A percentile compares a stretch with the other conserved stretches of the same genome.
These are phyloP conservation scores for Clostera curtula DNA, from an alignment of 2,888 invertebrate species.

Conservation along the genomic window DNA sequence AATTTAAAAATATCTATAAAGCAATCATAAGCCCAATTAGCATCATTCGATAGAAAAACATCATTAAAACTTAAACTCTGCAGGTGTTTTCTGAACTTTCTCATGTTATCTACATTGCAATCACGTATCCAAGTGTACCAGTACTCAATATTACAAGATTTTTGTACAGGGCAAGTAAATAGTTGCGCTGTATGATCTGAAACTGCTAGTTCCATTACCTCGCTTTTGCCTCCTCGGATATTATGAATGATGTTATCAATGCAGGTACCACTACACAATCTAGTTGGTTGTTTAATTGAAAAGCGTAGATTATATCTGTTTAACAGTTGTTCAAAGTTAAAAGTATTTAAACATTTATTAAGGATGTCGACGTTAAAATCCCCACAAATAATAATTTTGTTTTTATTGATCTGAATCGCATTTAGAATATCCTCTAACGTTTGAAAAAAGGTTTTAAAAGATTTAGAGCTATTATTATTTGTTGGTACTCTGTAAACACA, in stretches of 20 bases:
- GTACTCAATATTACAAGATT: not conserved
- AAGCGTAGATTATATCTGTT: not conserved
- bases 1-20: conserved; percentile 2
- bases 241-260: conserved; percentile 2
- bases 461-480: no score
- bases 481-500: no score
- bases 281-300: not conserved
- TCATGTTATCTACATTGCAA: conserved; percentile 1
- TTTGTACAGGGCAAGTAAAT: conserved; percentile 1
- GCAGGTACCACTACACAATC: not conserved
- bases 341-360: not conserved
- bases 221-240: not conserved
- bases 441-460: no score
- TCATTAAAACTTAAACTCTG: conserved; percentile 1
- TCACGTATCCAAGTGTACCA: conserved; percentile 1
- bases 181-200: conserved; percentile 2
- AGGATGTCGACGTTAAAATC: conserved; percentile 2
- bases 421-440: no score
- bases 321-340: conserved; percentile 1
- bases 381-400: not conserved
- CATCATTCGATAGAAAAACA: not conserved
- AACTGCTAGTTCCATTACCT: no score
- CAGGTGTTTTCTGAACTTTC: conserved; percentile 1
- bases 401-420: no score
- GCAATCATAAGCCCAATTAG: conserved; percentile 3